These are phyloP conservation scores for Oophaga pumilio DNA, from an alignment of 2,113 vertebrate genomes.

Conservation along the genomic window DNA sequence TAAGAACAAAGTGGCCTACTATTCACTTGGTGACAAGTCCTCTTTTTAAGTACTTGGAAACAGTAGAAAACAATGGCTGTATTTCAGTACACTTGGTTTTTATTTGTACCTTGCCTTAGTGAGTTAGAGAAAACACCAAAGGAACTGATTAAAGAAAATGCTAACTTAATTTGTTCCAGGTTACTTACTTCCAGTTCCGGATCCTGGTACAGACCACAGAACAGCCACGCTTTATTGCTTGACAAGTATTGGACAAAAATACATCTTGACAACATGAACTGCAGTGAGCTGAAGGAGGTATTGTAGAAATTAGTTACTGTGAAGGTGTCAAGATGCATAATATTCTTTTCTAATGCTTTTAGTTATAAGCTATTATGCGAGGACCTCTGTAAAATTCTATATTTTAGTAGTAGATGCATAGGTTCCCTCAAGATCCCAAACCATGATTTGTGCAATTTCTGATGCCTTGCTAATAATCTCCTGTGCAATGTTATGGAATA, in stretches of 20 bases:
- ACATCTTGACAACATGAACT: slow-evolving; percentile 84
- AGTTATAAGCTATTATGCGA: too few species aligned
- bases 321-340: not conserved
- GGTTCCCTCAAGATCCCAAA: too few species aligned
- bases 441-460: too few species aligned
- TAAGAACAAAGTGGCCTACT: too few species aligned
- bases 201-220: slow-evolving; percentile 85
- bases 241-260: slow-evolving; percentile 96
- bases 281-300: slow-evolving; percentile 89
- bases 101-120: not conserved
- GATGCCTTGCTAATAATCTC: too few species aligned
- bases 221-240: slow-evolving; percentile 83
- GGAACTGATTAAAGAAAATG: too few species aligned
- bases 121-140: not conserved
- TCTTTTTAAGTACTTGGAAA: not conserved
- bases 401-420: too few species aligned
- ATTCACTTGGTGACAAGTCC: too few species aligned
- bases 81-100: not conserved
- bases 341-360: too few species aligned
- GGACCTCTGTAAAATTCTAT: too few species aligned
- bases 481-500: too few species aligned
- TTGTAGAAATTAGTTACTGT: not conserved
- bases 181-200: slow-evolving; percentile 80
- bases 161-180: slow-evolving; percentile 68
- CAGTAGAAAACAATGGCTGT: not conserved